Conservation (phyloP, 2,113 vertebrate species). For the Oenanthe oenanthe region DNA sequence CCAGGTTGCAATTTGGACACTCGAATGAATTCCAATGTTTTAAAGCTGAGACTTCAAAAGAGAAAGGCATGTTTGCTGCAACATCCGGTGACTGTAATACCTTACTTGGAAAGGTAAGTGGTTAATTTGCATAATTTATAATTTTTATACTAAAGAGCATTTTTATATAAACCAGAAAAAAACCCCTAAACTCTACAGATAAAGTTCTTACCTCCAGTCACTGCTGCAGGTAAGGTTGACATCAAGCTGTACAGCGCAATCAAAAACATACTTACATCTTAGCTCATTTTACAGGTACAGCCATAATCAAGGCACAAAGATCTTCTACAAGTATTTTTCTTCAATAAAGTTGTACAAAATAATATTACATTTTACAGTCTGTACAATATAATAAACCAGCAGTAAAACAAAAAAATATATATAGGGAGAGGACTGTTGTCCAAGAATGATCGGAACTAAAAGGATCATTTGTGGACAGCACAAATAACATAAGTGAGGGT, state of each 20-base stretch:
- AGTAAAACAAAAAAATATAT: slow-evolving; percentile 80
- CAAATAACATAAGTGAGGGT: slow-evolving; percentile 77
- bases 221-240: slow-evolving; percentile 87
- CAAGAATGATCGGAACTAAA: slow-evolving; percentile 77
- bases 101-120: slow-evolving; percentile 80
- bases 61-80: slow-evolving; percentile 86
- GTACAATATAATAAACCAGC: slow-evolving; percentile 95
- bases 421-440: slow-evolving; percentile 73
- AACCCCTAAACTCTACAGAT: slow-evolving; percentile 86
- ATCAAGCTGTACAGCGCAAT: slow-evolving; percentile 95
- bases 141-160: slow-evolving; percentile 88
- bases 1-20: slow-evolving; percentile 87
- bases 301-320: slow-evolving; percentile 98
- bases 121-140: slow-evolving; percentile 94
- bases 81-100: slow-evolving; percentile 81
- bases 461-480: slow-evolving; percentile 83
- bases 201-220: slow-evolving; percentile 85
- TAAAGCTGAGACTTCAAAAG: slow-evolving; percentile 86
- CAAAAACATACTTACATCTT: slow-evolving; percentile 93
- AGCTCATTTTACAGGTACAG: slow-evolving; percentile 95
- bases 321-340: slow-evolving; percentile 96
- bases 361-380: slow-evolving; percentile 96
- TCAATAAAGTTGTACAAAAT: slow-evolving; percentile 99
- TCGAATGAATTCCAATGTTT: slow-evolving; percentile 86
- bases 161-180: slow-evolving; percentile 91